Evolutionary conservation across 2,797 vertebrate genomes (phyloP).

Genomic region (Pangasius macronema): DNA sequence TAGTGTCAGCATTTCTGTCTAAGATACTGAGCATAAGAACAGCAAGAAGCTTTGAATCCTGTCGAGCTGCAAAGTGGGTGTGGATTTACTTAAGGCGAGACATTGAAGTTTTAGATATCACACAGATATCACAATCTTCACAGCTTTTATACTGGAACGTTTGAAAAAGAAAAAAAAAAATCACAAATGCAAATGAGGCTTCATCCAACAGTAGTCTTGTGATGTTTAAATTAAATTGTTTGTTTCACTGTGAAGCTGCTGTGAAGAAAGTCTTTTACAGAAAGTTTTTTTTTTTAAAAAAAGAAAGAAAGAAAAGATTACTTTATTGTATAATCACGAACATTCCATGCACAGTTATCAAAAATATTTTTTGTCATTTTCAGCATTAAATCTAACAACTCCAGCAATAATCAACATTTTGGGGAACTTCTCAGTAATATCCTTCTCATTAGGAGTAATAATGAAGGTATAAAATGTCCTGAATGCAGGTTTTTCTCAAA

Average conservation of each 20-base stretch:
- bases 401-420: neutral
- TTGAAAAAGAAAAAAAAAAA: neutral
- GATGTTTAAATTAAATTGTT: neutral
- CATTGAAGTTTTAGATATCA: neutral
- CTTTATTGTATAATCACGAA: neutral
- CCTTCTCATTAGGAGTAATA: neutral
- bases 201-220: neutral
- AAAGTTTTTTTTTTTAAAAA: neutral
- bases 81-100: constrained; percentile 9
- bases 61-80: neutral
- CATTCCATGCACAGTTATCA: neutral
- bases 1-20: neutral
- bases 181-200: neutral
- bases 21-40: neutral
- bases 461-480: neutral
- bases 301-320: neutral
- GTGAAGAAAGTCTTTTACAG: no score
- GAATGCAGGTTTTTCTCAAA: neutral
- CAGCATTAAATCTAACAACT: neutral
- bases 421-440: neutral
- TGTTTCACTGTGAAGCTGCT: neutral
- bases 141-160: neutral
- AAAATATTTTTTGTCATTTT: neutral
- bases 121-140: neutral
- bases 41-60: neutral